Percentiles rank a stretch among this genome's conserved stretches.
phyloP scores from a whole-genome alignment of 1,140 invertebrate genomes.

The Aradophagus sp. region DNA sequence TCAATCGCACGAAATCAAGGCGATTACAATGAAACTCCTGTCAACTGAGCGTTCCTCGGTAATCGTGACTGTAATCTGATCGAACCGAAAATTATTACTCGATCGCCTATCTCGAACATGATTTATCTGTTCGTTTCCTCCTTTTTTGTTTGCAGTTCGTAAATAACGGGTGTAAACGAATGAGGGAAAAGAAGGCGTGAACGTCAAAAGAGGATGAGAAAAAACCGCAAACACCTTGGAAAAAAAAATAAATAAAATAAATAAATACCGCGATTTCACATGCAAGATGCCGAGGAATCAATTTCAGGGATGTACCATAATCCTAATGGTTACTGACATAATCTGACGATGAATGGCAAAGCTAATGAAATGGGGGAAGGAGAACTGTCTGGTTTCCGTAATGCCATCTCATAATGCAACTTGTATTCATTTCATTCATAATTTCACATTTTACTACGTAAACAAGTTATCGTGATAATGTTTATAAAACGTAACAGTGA shows the following conservation, averaged over 20 bases:
- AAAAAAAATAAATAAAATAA: slow-evolving; percentile 13
- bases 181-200: background rate
- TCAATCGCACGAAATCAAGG: no score
- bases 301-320: slow-evolving; percentile 42
- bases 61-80: slow-evolving; percentile 24
- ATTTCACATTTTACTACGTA: no score
- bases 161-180: slow-evolving; percentile 13
- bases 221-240: background rate
- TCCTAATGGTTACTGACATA: slow-evolving; percentile 49
- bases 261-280: no score
- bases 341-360: slow-evolving; percentile 33
- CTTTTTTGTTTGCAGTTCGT: slow-evolving; percentile 2
- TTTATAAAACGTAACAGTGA: no score
- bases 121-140: slow-evolving; percentile 23
- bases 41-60: slow-evolving; percentile 27
- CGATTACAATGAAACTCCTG: slow-evolving; percentile 15
- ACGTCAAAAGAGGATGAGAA: slow-evolving; percentile 4
- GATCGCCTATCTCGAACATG: slow-evolving; percentile 26
- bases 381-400: slow-evolving; percentile 19
- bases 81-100: slow-evolving; percentile 28
- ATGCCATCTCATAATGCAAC: slow-evolving; percentile 12
- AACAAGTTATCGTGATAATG: no score
- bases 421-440: no score
- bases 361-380: slow-evolving; percentile 24
- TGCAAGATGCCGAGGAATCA: slow-evolving; percentile 22